Conservation (phyloP, 53 echinoderm and acorn worm species). For the Holothuria scabra region DNA sequence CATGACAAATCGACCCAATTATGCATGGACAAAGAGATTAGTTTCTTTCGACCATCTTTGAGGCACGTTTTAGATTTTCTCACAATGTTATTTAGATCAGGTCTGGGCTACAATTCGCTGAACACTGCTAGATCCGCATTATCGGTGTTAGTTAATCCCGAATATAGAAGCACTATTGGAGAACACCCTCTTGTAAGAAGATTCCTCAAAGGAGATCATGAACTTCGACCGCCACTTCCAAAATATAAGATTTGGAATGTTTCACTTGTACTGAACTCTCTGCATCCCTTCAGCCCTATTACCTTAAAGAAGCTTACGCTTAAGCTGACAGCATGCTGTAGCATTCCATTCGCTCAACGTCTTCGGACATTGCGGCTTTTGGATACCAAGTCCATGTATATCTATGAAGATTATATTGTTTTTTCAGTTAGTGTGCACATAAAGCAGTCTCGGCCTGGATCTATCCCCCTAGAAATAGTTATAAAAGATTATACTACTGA, state of each 20-base stretch:
- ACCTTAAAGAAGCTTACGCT: not conserved
- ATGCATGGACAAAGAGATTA: not conserved
- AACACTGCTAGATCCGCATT: too few relatives aligned
- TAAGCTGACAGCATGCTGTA: conserved; percentile 25
- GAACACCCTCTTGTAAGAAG: conserved; percentile 44
- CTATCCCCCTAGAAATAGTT: not conserved
- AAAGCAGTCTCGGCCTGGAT: conserved; percentile 14
- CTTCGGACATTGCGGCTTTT: conserved; percentile 8
- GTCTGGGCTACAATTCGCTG: not conserved
- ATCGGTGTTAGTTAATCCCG: too few relatives aligned
- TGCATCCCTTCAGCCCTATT: not conserved
- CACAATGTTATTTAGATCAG: not conserved
- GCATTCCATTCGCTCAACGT: conserved; percentile 30
- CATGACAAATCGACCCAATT: too few relatives aligned
- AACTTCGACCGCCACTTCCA: conserved; percentile 28
- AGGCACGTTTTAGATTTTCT: too few relatives aligned
- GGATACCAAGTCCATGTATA: not conserved
- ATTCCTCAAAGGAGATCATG: conserved; percentile 43
- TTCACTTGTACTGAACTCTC: conserved; percentile 16
- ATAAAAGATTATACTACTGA: not conserved
- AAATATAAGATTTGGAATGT: conserved; percentile 53
- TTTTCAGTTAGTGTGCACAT: not conserved
- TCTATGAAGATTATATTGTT: not conserved
- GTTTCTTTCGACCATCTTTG: too few relatives aligned
- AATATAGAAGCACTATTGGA: conserved; percentile 8